Conservation (phyloP, 2,888 invertebrate species). For the Aplocera efformata region DNA sequence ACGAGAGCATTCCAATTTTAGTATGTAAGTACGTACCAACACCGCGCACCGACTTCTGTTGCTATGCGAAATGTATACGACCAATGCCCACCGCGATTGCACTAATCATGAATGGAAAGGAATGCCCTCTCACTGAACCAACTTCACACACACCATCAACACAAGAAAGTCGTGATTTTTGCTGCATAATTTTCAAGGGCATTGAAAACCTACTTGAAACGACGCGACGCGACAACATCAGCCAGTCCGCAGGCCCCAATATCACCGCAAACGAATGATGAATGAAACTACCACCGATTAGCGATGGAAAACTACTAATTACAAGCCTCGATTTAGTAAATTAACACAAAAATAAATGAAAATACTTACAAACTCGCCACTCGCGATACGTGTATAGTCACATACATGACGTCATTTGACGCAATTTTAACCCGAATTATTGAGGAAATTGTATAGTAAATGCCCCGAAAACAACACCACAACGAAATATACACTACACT, state of each 20-base stretch:
- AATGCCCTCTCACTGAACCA: conserved; percentile 45
- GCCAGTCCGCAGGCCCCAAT: conserved; percentile 29
- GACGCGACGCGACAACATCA: conserved; percentile 28
- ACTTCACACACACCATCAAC: conserved; percentile 40
- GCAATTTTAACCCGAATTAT: conserved; percentile 77
- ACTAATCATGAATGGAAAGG: conserved; percentile 48
- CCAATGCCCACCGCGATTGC: conserved; percentile 37
- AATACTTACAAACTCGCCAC: conserved; percentile 78
- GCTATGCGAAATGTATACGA: conserved; percentile 49
- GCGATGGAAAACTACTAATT: conserved; percentile 46
- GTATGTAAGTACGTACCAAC: conserved; percentile 41
- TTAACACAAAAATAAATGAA: conserved; percentile 71
- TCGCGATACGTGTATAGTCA: conserved; percentile 79
- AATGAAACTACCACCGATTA: conserved; percentile 61
- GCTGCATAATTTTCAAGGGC: conserved; percentile 81
- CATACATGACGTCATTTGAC: conserved; percentile 81
- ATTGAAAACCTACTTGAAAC: conserved; percentile 44
- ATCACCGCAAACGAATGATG: conserved; percentile 56
- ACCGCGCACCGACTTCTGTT: conserved; percentile 48
- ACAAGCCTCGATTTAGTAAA: conserved; percentile 50
- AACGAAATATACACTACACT: conserved; percentile 66
- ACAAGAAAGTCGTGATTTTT: conserved; percentile 64
- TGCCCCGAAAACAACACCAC: conserved; percentile 63
- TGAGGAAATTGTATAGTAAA: conserved; percentile 71
- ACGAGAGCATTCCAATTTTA: conserved; percentile 72